Percentiles rank a stretch among this genome's conserved stretches.
These are phyloP conservation scores for Plodia interpunctella DNA, from an alignment of 1,140 invertebrate species.

Conservation along the genomic window DNA sequence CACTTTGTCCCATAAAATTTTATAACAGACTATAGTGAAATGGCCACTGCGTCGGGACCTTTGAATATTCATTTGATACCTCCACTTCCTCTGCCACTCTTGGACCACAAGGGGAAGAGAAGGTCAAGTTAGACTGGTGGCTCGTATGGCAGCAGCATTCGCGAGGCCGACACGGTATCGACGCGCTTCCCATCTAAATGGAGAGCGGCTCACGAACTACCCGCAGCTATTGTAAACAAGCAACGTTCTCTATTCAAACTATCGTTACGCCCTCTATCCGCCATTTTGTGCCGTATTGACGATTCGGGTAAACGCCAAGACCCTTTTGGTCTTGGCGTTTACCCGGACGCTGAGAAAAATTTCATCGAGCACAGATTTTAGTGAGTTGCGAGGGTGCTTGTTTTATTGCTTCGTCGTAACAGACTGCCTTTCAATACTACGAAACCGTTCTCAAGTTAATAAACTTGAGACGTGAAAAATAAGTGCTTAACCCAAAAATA, in stretches of 20 bases:
- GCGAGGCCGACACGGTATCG: constrained; percentile 45
- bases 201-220: constrained; percentile 56
- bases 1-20: constrained; percentile 61
- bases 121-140: constrained; percentile 38
- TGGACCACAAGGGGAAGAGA: constrained; percentile 18
- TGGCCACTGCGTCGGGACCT: constrained; percentile 38
- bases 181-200: constrained; percentile 58
- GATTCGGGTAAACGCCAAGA: constrained; percentile 44
- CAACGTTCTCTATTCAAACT: constrained; percentile 58
- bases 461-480: background rate
- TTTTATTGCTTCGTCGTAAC: constrained; percentile 29
- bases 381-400: constrained; percentile 24
- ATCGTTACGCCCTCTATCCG: constrained; percentile 51
- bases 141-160: constrained; percentile 31
- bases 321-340: constrained; percentile 41
- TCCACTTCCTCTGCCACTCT: constrained; percentile 17
- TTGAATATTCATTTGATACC: constrained; percentile 27
- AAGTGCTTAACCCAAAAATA: background rate
- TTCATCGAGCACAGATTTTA: constrained; percentile 43
- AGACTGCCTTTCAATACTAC: background rate
- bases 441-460: background rate
- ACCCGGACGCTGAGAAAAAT: constrained; percentile 30
- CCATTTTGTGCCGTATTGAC: constrained; percentile 47
- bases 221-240: constrained; percentile 61
- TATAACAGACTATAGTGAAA: constrained; percentile 43